phyloP scores from a whole-genome alignment of 2,797 vertebrate species.

The Helicolenus hilgendorfi region DNA sequence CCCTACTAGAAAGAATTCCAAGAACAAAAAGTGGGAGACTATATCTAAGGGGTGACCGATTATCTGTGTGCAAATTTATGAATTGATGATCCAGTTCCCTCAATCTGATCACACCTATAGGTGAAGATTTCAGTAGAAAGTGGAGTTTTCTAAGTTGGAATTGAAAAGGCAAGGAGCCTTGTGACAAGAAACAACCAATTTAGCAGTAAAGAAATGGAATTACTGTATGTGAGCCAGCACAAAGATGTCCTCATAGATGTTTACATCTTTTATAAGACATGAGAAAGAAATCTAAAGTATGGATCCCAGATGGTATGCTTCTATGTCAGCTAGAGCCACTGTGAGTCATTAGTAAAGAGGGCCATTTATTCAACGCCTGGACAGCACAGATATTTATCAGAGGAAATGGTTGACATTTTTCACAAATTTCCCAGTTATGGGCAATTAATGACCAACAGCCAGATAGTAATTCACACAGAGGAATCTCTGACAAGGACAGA shows the following conservation, averaged over 20 bases:
- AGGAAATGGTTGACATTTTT: constrained; percentile 51
- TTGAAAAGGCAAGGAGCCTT: neutral
- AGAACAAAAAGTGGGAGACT: neutral
- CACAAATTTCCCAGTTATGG: constrained; percentile 50
- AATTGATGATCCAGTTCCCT: neutral
- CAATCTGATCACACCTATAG: neutral
- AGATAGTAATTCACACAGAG: constrained; percentile 59
- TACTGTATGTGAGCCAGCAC: neutral
- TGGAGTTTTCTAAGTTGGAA: neutral
- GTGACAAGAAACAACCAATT: neutral
- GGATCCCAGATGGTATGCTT: neutral
- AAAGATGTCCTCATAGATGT: neutral
- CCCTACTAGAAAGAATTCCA: neutral
- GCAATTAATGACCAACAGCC: constrained; percentile 56
- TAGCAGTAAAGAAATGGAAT: neutral
- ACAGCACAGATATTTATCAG: constrained; percentile 41
- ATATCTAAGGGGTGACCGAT: neutral
- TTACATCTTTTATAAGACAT: neutral
- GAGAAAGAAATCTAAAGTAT: constrained; percentile 3
- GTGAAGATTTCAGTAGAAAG: neutral
- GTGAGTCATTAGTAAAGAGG: constrained; percentile 25
- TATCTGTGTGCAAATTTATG: neutral
- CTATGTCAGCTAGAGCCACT: neutral
- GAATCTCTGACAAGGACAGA: constrained; percentile 30
- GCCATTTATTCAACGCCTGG: neutral